These are phyloP conservation scores for Labeo catla DNA, from an alignment of 2,113 vertebrate species.

Conservation along the genomic window DNA sequence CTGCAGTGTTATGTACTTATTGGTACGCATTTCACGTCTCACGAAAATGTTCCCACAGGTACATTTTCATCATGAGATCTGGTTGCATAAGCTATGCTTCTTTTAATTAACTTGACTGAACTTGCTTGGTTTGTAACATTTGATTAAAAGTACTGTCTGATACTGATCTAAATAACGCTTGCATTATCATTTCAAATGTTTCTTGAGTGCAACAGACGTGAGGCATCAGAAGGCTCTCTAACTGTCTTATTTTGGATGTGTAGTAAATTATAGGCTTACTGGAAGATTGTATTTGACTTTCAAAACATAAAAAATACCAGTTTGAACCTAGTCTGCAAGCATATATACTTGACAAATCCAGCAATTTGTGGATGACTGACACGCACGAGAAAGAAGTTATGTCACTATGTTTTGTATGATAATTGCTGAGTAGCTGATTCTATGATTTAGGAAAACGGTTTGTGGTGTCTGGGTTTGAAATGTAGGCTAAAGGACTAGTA, in stretches of 20 bases:
- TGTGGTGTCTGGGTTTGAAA: not conserved
- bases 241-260: not conserved
- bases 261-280: constrained; percentile 17
- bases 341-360: not conserved
- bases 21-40: too few species aligned
- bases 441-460: not conserved
- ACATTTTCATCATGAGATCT: too few species aligned
- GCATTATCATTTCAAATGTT: not conserved
- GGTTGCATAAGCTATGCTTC: not conserved
- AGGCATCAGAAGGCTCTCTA: not conserved
- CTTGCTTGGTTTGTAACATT: not conserved
- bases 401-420: not conserved
- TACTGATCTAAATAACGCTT: not conserved
- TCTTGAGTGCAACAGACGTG: not conserved
- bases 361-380: constrained; percentile 19
- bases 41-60: too few species aligned
- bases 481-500: not conserved
- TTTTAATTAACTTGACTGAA: not conserved
- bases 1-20: too few species aligned
- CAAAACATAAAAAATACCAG: not conserved
- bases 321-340: not conserved
- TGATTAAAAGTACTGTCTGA: not conserved
- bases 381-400: not conserved
- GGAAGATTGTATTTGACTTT: constrained; percentile 12
- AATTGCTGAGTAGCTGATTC: not conserved